Conservation (phyloP, 2,113 vertebrate genomes). For the Elephas maximus region DNA sequence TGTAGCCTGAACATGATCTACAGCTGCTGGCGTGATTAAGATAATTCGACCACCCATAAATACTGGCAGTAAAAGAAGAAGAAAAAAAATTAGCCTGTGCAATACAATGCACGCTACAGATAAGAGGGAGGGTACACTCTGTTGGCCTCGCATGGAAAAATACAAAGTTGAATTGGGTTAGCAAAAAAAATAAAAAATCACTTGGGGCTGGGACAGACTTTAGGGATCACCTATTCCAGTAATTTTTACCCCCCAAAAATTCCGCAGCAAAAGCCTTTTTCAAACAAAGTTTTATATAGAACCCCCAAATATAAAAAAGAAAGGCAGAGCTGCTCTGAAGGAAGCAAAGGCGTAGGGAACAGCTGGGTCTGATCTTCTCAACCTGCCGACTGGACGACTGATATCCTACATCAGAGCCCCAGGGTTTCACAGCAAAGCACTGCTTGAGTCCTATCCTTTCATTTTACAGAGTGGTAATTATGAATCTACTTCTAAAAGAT, state of each 20-base stretch:
- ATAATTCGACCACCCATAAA: not conserved
- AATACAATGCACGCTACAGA: not conserved
- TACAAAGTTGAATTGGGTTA: conserved; percentile 5
- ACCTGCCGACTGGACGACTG: not conserved
- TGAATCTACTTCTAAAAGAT: not conserved
- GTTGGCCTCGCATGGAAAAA: conserved; percentile 2
- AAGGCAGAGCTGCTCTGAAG: conserved; percentile 23
- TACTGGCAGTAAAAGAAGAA: not conserved
- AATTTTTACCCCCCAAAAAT: not conserved
- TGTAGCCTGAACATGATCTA: not conserved
- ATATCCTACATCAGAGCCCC: not conserved
- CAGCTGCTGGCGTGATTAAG: conserved; percentile 24
- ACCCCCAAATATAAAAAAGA: conserved; percentile 45
- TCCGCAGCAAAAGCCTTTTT: conserved; percentile 24
- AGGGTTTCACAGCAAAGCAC: not conserved
- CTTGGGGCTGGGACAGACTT: not conserved
- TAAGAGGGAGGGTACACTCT: not conserved
- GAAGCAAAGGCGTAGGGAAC: not conserved
- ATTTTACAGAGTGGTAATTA: not conserved
- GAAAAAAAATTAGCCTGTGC: not conserved
- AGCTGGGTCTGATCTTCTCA: not conserved
- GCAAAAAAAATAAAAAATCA: not conserved
- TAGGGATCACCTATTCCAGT: conserved; percentile 19
- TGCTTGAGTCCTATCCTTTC: not conserved
- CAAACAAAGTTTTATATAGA: conserved; percentile 47